Conservation (phyloP, 2,888 invertebrate species). For the Dysmachus trigonus region DNA sequence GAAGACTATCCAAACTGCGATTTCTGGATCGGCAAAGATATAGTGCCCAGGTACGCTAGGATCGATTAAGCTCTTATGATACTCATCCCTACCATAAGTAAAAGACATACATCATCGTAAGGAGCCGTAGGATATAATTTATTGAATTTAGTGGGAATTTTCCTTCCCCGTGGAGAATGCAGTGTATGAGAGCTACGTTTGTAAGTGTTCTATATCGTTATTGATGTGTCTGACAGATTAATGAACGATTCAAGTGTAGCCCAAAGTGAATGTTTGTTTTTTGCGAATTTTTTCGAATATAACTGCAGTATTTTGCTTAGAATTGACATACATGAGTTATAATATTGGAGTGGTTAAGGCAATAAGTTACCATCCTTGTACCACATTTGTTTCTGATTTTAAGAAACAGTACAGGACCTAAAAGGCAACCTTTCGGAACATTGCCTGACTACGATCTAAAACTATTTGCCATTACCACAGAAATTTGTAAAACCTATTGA, state of each 20-base stretch:
- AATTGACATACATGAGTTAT: neutral
- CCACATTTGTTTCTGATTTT: neutral
- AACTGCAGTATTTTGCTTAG: neutral
- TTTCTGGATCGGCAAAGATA: conserved; percentile 77
- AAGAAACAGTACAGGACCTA: neutral
- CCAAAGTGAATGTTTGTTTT: neutral
- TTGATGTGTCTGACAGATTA: conserved; percentile 24
- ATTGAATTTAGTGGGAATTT: conserved; percentile 8
- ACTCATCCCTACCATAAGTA: neutral
- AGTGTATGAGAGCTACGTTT: conserved; percentile 4
- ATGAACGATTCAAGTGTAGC: conserved; percentile 1
- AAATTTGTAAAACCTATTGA: neutral
- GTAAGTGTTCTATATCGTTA: conserved; percentile 25
- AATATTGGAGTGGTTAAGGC: neutral
- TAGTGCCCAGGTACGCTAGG: conserved; percentile 79
- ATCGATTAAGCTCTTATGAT: conserved; percentile 70
- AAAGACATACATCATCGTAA: conserved; percentile 19
- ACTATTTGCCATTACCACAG: neutral
- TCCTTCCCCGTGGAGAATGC: neutral
- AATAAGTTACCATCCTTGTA: neutral
- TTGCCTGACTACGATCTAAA: neutral
- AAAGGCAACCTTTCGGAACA: neutral
- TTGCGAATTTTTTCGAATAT: neutral
- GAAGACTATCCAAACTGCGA: conserved; percentile 78
- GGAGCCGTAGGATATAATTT: conserved; percentile 26